Base-by-base conservation (phyloP, 1,140 invertebrate species). In the Temnothorax curvispinosus region DNA sequence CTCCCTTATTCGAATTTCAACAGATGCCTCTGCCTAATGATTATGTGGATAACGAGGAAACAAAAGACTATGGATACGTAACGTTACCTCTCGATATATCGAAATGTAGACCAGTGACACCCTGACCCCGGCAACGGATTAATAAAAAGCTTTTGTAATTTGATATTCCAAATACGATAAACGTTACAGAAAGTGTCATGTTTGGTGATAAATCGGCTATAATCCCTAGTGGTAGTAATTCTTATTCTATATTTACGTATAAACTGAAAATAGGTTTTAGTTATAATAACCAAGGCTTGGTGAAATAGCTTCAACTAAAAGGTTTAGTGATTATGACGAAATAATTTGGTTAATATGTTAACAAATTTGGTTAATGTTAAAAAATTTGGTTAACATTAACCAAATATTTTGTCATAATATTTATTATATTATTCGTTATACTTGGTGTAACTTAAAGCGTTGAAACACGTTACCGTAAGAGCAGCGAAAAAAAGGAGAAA, bases 1-100 rank as follows among this genome's bases (percentile, higher is more conserved):
- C 41, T 47, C n/a, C 15, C 75, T 60, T n/a, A 32, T 69, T 54
- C 47, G 8, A 69, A 69, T 69, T 67, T 64, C 35, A 38, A 65
- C 44, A 6, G 60, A 78, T 38, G 21, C 21, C 7, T 58, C n/a
- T 27, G 11, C 0, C 32, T 67, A 67, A 41, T 7, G 13, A 67
- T n/a, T 65, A n/a, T 27, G 7, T 7, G 44, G 18, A 52, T 80
- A 67, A 38, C 2, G 11, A 21, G 60, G 27, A n/a, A 67, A 65
- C 8, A 50, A 41, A 38, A 21, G 11, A 52, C 27, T 64, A 9
- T 3, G 35, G 9, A 47, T 77, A 35, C 9, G 58, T 11, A 44
- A 76, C 9, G 74, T 58, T 77, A 27, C 15, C 21, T 78, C 11
- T 78, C 41, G 27, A 41, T 35, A 5, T 50, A n/a, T 44, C 13